Evolutionary conservation across 2,113 vertebrate genomes (phyloP).

Genomic region (Protobothrops flavoviridis): DNA sequence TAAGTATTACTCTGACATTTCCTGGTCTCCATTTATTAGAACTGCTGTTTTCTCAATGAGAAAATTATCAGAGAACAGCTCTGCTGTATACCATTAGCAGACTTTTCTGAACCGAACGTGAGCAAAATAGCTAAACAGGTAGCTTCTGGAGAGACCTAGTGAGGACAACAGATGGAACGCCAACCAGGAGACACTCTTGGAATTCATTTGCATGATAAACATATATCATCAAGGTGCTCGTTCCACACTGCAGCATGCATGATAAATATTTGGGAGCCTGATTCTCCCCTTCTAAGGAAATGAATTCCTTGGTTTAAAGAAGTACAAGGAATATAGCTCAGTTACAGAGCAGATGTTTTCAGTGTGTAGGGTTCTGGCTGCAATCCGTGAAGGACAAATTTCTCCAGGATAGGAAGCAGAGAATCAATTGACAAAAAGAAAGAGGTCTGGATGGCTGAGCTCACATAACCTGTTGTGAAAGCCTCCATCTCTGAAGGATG

Average conservation of each 20-base stretch:
- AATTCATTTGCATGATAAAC: neutral
- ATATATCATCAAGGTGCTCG: neutral
- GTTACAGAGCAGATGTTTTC: too few relatives aligned
- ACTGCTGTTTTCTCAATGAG: neutral
- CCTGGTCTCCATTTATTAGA: neutral
- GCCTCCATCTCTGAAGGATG: neutral
- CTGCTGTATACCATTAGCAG: neutral
- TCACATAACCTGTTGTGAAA: neutral
- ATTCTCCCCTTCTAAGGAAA: neutral
- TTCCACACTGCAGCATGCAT: accelerated
- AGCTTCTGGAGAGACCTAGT: neutral
- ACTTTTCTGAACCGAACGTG: accelerated
- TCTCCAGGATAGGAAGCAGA: neutral
- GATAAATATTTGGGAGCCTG: neutral
- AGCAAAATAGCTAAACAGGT: accelerated
- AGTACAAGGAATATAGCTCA: neutral
- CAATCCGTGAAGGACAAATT: neutral
- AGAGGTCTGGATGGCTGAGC: neutral
- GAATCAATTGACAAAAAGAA: neutral
- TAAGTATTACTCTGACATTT: neutral
- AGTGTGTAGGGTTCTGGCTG: neutral
- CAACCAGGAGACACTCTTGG: neutral
- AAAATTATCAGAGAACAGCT: neutral
- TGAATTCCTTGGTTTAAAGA: neutral
- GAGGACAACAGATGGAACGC: neutral